A percentile compares a stretch with the other conserved stretches of the same genome.
Conservation (phyloP, 2,113 vertebrate genomes). For the Lota lota region DNA sequence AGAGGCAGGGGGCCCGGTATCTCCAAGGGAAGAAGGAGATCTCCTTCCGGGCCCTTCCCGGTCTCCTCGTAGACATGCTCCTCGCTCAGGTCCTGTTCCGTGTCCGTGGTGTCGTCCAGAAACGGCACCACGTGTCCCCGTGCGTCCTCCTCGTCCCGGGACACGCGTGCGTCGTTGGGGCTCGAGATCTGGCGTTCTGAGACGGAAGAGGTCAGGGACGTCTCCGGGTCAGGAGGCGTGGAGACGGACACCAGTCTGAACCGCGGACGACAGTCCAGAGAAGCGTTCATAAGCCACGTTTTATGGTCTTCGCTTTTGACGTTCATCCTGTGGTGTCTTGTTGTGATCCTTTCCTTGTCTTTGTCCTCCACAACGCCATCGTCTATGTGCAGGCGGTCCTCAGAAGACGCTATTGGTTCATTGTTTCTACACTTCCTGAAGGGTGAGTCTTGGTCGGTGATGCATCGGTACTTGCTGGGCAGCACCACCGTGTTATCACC, state of each 20-base stretch:
- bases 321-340: conserved; percentile 26
- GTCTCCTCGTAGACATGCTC: conserved; percentile 68
- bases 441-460: conserved; percentile 9
- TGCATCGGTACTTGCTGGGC: conserved; percentile 16
- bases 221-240: conserved; percentile 51
- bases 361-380: conserved; percentile 15
- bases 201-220: conserved; percentile 45
- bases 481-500: conserved; percentile 12
- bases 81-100: conserved; percentile 54
- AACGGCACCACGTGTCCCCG: conserved; percentile 61
- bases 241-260: conserved; percentile 60
- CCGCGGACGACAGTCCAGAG: conserved; percentile 46
- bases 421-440: conserved; percentile 48
- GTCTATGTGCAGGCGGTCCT: conserved; percentile 38
- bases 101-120: conserved; percentile 57
- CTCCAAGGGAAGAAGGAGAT: conserved; percentile 64
- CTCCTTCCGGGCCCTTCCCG: conserved; percentile 56
- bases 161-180: conserved; percentile 43
- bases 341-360: conserved; percentile 12
- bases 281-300: conserved; percentile 5
- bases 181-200: conserved; percentile 53
- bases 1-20: conserved; percentile 74
- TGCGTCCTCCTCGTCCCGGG: conserved; percentile 47
- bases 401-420: conserved; percentile 36
- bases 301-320: conserved; percentile 20